Percentiles rank a stretch among this genome's conserved stretches.
These are phyloP conservation scores for Mythimna ferrago DNA, from an alignment of 2,888 invertebrate genomes.

Conservation along the genomic window DNA sequence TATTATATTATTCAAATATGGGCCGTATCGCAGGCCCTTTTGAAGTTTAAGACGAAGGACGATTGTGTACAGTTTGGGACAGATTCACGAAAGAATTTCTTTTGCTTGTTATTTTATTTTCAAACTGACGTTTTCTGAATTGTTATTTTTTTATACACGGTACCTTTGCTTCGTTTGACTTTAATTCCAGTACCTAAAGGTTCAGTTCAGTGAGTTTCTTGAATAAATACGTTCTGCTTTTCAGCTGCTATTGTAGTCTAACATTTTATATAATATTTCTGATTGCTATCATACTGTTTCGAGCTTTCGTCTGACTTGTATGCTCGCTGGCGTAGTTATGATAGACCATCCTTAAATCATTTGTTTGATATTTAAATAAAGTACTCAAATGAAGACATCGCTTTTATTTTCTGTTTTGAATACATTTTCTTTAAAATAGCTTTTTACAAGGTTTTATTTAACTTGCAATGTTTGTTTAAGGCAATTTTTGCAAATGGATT, in stretches of 20 bases:
- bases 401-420: constrained; percentile 12
- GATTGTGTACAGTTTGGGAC: constrained; percentile 51
- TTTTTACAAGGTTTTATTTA: background rate
- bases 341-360: constrained; percentile 7
- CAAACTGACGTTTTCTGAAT: constrained; percentile 15
- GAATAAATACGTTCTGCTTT: constrained; percentile 30
- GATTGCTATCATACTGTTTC: constrained; percentile 11
- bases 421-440: background rate
- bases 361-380: constrained; percentile 39
- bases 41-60: constrained; percentile 64
- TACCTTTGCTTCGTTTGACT: constrained; percentile 13
- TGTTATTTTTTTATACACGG: constrained; percentile 20
- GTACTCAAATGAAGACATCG: constrained; percentile 28
- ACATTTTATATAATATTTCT: constrained; percentile 24
- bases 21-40: constrained; percentile 71
- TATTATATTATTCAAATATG: constrained; percentile 83
- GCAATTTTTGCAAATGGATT: no score
- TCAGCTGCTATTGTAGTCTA: constrained; percentile 24
- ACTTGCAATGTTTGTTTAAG: no score
- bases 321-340: constrained; percentile 19
- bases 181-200: constrained; percentile 11
- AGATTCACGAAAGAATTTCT: constrained; percentile 45
- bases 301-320: constrained; percentile 25
- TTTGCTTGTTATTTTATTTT: constrained; percentile 41
- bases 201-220: constrained; percentile 15